Conservation (phyloP, 2,797 vertebrate species). For the Pangasius djambal region DNA sequence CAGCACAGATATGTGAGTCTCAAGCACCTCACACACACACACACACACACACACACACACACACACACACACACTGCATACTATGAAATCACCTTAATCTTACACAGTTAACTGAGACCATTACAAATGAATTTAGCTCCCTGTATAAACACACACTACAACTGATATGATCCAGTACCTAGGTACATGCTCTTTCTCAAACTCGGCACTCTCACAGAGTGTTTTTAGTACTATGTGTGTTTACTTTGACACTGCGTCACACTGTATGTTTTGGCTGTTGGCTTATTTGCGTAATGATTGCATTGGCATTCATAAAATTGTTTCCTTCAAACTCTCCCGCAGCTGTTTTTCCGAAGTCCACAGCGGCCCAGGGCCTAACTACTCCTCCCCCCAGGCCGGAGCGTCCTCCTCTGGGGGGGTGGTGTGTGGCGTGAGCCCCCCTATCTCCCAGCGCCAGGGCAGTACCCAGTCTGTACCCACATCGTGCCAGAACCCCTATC, state of each 20-base stretch:
- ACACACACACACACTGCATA: background rate
- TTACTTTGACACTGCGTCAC: conserved; percentile 36
- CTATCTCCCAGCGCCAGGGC: conserved; percentile 76
- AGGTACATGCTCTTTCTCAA: conserved; percentile 9
- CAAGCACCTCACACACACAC: background rate
- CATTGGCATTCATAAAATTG: conserved; percentile 7
- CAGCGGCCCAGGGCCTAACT: conserved; percentile 77
- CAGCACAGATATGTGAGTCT: conserved; percentile 93
- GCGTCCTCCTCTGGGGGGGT: conserved; percentile 79
- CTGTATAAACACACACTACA: conserved; percentile 35
- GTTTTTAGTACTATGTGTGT: conserved; percentile 19
- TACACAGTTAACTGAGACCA: background rate
- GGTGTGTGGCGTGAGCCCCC: conserved; percentile 80
- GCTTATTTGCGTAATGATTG: conserved; percentile 37
- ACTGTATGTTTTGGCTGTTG: conserved; percentile 33
- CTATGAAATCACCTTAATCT: background rate
- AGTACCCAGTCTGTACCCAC: conserved; percentile 68
- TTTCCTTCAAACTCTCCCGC: conserved; percentile 44
- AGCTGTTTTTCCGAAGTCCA: conserved; percentile 85
- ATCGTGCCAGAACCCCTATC: conserved; percentile 76
- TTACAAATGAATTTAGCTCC: conserved; percentile 9
- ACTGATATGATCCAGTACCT: conserved; percentile 59
- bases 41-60: background rate
- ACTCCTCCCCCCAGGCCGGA: conserved; percentile 84
- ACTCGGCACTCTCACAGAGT: background rate